Percentiles rank a stretch among this genome's conserved stretches.
Conservation (phyloP, 1,140 invertebrate genomes). For the Hyphantria cunea region DNA sequence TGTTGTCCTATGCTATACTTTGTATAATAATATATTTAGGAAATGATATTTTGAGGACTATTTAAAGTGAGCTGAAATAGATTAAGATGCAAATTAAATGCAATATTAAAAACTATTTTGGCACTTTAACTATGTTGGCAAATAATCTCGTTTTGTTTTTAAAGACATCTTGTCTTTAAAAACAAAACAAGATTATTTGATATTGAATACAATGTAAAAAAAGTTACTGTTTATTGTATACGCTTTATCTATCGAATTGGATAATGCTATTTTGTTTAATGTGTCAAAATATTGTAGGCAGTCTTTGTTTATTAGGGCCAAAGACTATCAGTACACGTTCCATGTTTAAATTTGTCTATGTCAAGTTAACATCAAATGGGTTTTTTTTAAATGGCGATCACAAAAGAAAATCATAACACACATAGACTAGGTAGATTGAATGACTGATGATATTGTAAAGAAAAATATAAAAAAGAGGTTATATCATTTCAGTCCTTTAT, state of each 20-base stretch:
- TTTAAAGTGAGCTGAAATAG: background rate
- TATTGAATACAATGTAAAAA: background rate
- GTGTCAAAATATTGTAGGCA: conserved; percentile 37
- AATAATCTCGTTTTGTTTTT: no score
- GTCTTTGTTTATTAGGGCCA: conserved; percentile 50
- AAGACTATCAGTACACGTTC: conserved; percentile 11
- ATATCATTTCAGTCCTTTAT: conserved; percentile 19
- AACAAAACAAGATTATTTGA: background rate
- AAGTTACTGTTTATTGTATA: no score
- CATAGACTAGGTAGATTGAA: conserved; percentile 12
- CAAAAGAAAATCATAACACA: background rate
- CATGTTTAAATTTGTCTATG: background rate
- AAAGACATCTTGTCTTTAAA: no score
- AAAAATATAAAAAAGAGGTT: conserved; percentile 1
- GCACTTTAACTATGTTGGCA: no score
- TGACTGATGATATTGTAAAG: conserved; percentile 1
- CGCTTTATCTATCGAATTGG: no score
- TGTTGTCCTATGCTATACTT: background rate
- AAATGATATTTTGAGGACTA: background rate
- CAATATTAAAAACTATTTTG: conserved; percentile 21
- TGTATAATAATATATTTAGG: background rate
- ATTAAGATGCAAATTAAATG: conserved; percentile 15
- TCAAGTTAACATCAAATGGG: no score
- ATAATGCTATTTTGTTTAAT: no score
- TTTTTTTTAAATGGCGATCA: background rate